These are phyloP conservation scores for Dendrolimus punctatus DNA, from an alignment of 1,140 invertebrate genomes.

Conservation along the genomic window DNA sequence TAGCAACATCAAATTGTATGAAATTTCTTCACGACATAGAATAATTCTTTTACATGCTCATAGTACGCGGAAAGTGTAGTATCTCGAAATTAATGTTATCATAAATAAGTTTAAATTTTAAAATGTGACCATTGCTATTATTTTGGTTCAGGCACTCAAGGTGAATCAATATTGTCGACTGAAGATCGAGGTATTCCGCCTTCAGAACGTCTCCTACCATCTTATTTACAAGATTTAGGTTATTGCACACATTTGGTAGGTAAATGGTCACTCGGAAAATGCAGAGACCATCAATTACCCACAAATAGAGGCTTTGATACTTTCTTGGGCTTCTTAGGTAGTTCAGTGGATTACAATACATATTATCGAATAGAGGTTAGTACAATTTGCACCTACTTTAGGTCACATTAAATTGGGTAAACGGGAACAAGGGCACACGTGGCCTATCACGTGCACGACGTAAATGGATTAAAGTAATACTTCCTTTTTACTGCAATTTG, in stretches of 20 bases:
- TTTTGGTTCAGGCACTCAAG: constrained; percentile 77
- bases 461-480: too few relatives aligned
- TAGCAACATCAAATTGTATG: too few relatives aligned
- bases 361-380: constrained; percentile 73
- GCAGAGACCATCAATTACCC: constrained; percentile 79
- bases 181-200: constrained; percentile 81
- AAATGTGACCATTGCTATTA: too few relatives aligned
- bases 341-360: constrained; percentile 84
- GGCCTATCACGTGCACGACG: too few relatives aligned
- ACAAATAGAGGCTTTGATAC: constrained; percentile 84
- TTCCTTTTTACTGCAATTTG: too few relatives aligned
- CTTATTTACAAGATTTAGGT: constrained; percentile 80
- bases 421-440: too few relatives aligned
- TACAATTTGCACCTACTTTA: neutral
- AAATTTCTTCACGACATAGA: too few relatives aligned
- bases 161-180: constrained; percentile 78
- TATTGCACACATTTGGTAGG: constrained; percentile 88
- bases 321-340: constrained; percentile 86
- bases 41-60: too few relatives aligned
- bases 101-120: too few relatives aligned
- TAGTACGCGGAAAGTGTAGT: too few relatives aligned
- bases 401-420: too few relatives aligned
- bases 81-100: too few relatives aligned
- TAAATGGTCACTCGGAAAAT: constrained; percentile 90
- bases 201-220: constrained; percentile 78